phyloP scores from a whole-genome alignment of 2,888 invertebrate species.

The Clanis bilineata region DNA sequence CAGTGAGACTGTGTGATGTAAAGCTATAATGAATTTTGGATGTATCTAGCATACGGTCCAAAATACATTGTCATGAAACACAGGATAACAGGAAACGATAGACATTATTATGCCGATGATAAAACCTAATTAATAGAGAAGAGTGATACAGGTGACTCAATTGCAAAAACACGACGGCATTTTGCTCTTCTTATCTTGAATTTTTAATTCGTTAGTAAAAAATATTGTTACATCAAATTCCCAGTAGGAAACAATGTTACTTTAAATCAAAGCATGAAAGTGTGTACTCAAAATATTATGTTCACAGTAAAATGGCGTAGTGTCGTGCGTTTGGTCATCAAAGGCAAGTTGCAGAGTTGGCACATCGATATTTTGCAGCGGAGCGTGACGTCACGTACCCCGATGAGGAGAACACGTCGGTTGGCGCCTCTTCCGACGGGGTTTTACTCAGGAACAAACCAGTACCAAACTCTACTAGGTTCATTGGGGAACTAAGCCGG shows the following conservation, averaged over 20 bases:
- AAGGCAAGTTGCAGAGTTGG: constrained; percentile 60
- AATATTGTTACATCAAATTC: too few relatives aligned
- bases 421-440: constrained; percentile 94
- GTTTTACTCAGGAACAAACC: constrained; percentile 96
- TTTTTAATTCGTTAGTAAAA: too few relatives aligned
- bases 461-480: constrained; percentile 97
- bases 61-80: constrained; percentile 40
- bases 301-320: constrained; percentile 32
- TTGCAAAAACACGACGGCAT: constrained; percentile 47
- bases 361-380: constrained; percentile 60
- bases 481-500: constrained; percentile 90
- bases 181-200: too few relatives aligned
- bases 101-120: constrained; percentile 58
- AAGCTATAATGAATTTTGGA: constrained; percentile 31
- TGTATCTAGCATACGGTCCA: constrained; percentile 24
- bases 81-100: constrained; percentile 48
- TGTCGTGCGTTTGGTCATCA: constrained; percentile 39
- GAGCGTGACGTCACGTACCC: constrained; percentile 80
- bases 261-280: not conserved
- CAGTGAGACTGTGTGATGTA: constrained; percentile 14
- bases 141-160: constrained; percentile 59
- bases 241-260: too few relatives aligned
- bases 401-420: constrained; percentile 84
- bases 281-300: not conserved
- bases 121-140: constrained; percentile 54